Evolutionary conservation across 2,797 vertebrate genomes (phyloP).

Genomic region (Mico argentatus): DNA sequence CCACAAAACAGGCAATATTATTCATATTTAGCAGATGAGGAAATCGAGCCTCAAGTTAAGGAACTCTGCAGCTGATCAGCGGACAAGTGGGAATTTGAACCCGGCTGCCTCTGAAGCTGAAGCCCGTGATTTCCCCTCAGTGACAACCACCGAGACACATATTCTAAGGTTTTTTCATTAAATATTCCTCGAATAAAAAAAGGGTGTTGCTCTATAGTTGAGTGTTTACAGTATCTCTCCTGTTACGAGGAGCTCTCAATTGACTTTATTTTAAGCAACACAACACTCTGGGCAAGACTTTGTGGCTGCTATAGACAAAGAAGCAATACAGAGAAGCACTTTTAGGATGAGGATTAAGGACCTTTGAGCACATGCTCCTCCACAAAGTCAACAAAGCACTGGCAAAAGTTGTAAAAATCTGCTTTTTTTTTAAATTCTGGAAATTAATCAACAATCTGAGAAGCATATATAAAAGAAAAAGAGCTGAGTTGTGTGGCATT

Average conservation of each 20-base stretch:
- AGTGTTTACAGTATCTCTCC: not conserved
- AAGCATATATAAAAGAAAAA: not conserved
- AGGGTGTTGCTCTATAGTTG: accelerated
- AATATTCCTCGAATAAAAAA: not conserved
- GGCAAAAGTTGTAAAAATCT: not conserved
- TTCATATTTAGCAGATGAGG: too few relatives aligned
- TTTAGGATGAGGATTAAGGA: not conserved
- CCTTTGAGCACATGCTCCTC: not conserved
- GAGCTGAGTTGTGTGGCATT: too few relatives aligned
- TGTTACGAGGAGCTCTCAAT: too few relatives aligned
- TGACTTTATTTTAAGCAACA: not conserved
- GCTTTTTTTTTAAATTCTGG: not conserved
- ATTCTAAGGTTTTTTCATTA: too few relatives aligned
- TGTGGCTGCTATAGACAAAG: not conserved
- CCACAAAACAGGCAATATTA: accelerated
- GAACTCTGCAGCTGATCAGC: accelerated
- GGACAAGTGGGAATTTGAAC: not conserved
- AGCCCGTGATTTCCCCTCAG: not conserved
- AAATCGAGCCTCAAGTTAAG: not conserved
- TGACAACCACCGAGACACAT: not conserved
- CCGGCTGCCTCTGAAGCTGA: not conserved
- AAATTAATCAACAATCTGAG: not conserved
- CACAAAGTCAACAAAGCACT: too few relatives aligned
- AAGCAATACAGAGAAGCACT: not conserved
- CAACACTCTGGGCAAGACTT: not conserved